phyloP scores from a whole-genome alignment of 2,888 invertebrate genomes.

The Coelinius sp. region DNA sequence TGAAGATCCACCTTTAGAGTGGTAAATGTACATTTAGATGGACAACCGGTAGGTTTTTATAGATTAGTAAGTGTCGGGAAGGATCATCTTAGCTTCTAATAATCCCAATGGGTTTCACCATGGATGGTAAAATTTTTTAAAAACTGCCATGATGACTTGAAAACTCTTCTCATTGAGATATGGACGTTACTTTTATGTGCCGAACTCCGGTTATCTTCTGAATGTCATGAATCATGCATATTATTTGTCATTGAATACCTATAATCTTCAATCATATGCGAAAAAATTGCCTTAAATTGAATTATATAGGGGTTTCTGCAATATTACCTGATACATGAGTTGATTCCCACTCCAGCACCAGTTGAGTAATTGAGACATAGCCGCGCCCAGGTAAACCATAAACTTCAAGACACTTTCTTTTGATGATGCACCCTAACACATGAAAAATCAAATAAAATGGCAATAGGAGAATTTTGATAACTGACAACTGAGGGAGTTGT shows the following conservation, averaged over 20 bases:
- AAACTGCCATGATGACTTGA: background rate
- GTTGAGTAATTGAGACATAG: constrained; percentile 56
- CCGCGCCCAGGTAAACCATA: constrained; percentile 53
- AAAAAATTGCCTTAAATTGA: background rate
- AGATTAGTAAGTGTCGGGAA: background rate
- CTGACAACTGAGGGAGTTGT: too few relatives aligned
- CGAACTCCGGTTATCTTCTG: background rate
- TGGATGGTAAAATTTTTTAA: background rate
- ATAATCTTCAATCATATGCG: background rate
- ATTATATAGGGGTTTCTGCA: too few relatives aligned
- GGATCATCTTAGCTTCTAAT: background rate
- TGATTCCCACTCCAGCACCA: constrained; percentile 60
- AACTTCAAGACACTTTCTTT: constrained; percentile 54
- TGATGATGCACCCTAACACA: constrained; percentile 52
- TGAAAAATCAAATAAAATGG: background rate
- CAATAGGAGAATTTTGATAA: background rate
- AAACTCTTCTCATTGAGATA: background rate
- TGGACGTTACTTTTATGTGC: background rate
- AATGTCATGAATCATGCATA: background rate
- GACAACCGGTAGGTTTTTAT: background rate
- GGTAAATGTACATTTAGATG: background rate
- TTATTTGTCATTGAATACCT: background rate
- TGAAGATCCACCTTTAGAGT: background rate
- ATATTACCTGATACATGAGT: constrained; percentile 53
- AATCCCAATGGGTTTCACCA: background rate